Evolutionary conservation across 2,888 invertebrate species (phyloP).

Genomic region (Leucozona laternaria): DNA sequence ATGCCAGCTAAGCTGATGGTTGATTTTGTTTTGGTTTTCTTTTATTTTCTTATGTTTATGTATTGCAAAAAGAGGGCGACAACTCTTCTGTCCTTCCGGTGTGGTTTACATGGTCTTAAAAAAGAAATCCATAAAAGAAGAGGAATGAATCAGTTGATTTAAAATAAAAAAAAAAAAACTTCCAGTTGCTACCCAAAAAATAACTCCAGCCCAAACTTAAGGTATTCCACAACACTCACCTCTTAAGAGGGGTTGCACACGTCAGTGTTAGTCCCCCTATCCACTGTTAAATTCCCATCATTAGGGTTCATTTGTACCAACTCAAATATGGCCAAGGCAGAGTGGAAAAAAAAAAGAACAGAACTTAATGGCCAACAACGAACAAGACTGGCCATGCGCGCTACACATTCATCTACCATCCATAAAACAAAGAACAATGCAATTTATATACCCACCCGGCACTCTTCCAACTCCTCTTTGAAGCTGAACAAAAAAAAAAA

Average conservation of each 20-base stretch:
- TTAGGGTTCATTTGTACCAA: conserved; percentile 36
- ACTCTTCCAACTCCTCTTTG: conserved; percentile 7
- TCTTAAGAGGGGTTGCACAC: neutral
- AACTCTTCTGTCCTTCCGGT: conserved; percentile 50
- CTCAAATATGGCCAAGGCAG: neutral
- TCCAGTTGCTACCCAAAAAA: conserved; percentile 50
- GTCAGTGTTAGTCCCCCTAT: neutral
- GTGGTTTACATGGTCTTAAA: conserved; percentile 48
- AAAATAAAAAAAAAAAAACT: conserved; percentile 20
- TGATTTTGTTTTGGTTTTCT: neutral
- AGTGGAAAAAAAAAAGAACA: conserved; percentile 16
- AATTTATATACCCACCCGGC: conserved; percentile 29
- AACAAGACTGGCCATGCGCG: conserved; percentile 50
- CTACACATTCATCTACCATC: conserved; percentile 38
- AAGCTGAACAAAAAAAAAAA: conserved; percentile 23
- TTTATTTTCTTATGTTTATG: neutral
- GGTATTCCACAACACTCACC: neutral
- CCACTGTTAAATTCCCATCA: conserved; percentile 10
- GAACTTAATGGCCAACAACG: conserved; percentile 53
- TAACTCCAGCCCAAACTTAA: neutral
- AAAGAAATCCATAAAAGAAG: conserved; percentile 2
- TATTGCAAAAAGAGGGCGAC: conserved; percentile 12
- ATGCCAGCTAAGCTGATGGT: neutral
- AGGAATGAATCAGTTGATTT: conserved; percentile 28
- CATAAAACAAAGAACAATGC: conserved; percentile 66